Percentiles rank a stretch among this genome's conserved stretches.
Evolutionary conservation across 2,113 vertebrate species (phyloP).

Genomic region (Aramus guarauna): DNA sequence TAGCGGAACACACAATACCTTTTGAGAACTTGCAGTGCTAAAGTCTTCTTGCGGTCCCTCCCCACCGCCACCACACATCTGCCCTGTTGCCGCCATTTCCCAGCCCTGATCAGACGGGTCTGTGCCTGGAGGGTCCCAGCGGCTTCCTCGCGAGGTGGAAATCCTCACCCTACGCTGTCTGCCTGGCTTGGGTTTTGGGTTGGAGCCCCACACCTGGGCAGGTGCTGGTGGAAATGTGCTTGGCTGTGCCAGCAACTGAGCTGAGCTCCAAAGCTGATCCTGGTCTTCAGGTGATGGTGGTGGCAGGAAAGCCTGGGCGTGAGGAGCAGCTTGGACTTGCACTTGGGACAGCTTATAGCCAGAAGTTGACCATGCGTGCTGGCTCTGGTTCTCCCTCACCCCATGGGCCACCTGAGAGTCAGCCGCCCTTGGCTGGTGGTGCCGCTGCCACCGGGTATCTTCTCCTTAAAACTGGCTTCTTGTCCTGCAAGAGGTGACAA

Average conservation of each 20-base stretch:
- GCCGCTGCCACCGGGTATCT: background rate
- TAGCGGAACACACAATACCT: background rate
- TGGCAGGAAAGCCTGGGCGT: background rate
- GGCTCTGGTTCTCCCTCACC: background rate
- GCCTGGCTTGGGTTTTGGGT: background rate
- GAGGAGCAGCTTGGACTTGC: background rate
- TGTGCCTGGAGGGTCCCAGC: background rate
- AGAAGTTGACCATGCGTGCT: background rate
- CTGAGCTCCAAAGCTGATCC: background rate
- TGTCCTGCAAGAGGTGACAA: background rate
- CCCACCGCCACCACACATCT: background rate
- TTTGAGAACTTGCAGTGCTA: background rate
- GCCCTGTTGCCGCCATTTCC: rapidly evolving
- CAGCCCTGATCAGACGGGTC: background rate
- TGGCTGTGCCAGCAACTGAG: background rate
- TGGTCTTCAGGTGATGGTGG: background rate
- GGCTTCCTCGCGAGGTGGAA: background rate
- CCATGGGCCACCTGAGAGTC: background rate
- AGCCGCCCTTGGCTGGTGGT: background rate
- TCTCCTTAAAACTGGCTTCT: background rate
- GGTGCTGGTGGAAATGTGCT: background rate
- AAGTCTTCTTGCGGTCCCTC: background rate
- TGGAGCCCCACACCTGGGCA: background rate
- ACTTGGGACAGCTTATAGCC: background rate
- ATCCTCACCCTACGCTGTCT: background rate